Evolutionary conservation across 2,797 vertebrate species (phyloP), one percentile per base, ranked within the genome.

Genomic region (Parotocinclus haroldoi): DNA sequence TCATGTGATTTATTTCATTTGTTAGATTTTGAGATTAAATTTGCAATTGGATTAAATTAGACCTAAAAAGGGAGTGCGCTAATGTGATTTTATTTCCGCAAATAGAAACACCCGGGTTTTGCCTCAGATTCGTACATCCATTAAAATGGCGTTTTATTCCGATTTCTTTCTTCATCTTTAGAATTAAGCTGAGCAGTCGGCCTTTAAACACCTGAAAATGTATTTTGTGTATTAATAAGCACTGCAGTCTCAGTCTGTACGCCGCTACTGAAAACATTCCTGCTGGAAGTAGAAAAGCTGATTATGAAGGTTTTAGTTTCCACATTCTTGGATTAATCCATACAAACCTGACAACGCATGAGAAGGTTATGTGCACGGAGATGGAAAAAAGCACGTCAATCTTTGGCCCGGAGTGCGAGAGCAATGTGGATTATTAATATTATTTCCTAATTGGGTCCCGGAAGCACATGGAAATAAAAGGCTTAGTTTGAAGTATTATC

Each of bases 371-470:
- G 79, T 79, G 80, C 73, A 76, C 76, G 66, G 69, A 74, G 76
- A 72, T 68, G 79, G 14, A n/a, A 75, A 76, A 83, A 81, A 66
- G 69, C 69, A 58, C 60, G 61, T 58, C 44, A 49, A 58, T 67
- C 68, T 62, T 68, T 68, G 53, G 63, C 55, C 27, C 56, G 56
- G 18, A 73, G 58, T 68, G 67, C 58, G 54, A 68, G 50, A 37
- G 74, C 68, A 74, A 73, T 58, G 63, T 70, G 79, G 85, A 83
- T 84, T 83, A 88, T 86, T 87, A 81, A 86, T 87, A 80, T 86
- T 81, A 78, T 80, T 83, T 77, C 85, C 85, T 89, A 88, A 89
- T 89, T 86, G 87, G 80, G 80, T 88, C 83, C 86, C 73, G 80
- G 79, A 82, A 86, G 82, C 77, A 82, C 73, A 76, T 75, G 79